These are phyloP conservation scores for Hermaeophaga mercurialis DNA, from an alignment of 2,888 invertebrate species.

Conservation along the genomic window DNA sequence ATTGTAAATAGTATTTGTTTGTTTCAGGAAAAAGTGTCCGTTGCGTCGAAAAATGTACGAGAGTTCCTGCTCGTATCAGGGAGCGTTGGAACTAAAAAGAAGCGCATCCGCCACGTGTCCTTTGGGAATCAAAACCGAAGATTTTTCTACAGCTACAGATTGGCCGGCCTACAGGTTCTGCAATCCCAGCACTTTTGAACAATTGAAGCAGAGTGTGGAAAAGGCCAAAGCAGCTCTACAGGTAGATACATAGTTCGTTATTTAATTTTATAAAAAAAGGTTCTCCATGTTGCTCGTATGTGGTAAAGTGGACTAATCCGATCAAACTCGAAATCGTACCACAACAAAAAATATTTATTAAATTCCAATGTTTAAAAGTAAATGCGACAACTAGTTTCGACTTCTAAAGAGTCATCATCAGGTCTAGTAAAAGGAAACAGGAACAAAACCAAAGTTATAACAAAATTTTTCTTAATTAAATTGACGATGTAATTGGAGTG, in stretches of 20 bases:
- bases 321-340: too few relatives aligned
- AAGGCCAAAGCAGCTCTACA: conserved; percentile 87
- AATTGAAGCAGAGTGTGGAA: conserved; percentile 87
- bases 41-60: conserved; percentile 77
- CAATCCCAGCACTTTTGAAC: conserved; percentile 87
- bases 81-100: conserved; percentile 58
- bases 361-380: too few relatives aligned
- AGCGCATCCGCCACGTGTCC: conserved; percentile 51
- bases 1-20: background rate
- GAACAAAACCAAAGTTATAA: too few relatives aligned
- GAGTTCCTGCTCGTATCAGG: conserved; percentile 90
- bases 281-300: too few relatives aligned
- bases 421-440: too few relatives aligned
- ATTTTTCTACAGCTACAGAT: conserved; percentile 64
- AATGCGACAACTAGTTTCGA: too few relatives aligned
- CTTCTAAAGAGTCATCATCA: too few relatives aligned
- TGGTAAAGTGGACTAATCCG: too few relatives aligned
- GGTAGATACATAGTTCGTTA: conserved; percentile 54
- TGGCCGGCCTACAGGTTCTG: conserved; percentile 78
- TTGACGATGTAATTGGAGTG: too few relatives aligned
- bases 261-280: too few relatives aligned
- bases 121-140: conserved; percentile 57
- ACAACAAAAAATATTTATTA: too few relatives aligned
- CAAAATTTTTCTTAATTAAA: too few relatives aligned
- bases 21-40: conserved; percentile 52